Percentiles rank a stretch among this genome's conserved stretches.
These are phyloP conservation scores for Aulostomus chinensis DNA, from an alignment of 2,797 vertebrate genomes.

Conservation along the genomic window DNA sequence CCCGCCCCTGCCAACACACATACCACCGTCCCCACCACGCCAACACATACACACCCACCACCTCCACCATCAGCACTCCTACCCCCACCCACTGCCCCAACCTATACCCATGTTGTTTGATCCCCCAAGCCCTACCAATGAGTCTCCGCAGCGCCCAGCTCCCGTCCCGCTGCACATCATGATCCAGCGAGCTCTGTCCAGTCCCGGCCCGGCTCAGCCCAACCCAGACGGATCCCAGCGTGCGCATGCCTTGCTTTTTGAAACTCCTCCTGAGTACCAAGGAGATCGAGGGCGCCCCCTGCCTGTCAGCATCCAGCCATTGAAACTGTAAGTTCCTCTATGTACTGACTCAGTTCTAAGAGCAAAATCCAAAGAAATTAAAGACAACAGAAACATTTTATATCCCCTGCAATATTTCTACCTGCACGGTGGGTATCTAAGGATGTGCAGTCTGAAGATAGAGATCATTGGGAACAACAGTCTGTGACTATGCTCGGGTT, in stretches of 20 bases:
- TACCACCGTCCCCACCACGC: conserved; percentile 82
- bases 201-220: conserved; percentile 85
- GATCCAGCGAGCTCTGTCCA: conserved; percentile 94
- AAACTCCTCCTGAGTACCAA: conserved; percentile 84
- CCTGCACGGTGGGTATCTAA: too few species aligned
- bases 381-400: too few species aligned
- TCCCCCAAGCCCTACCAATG: conserved; percentile 75
- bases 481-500: too few species aligned
- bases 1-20: conserved; percentile 83
- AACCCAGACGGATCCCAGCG: conserved; percentile 88
- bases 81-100: conserved; percentile 77
- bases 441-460: too few species aligned
- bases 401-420: too few species aligned
- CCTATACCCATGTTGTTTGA: conserved; percentile 77
- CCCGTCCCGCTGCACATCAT: conserved; percentile 92
- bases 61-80: conserved; percentile 81
- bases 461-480: too few species aligned
- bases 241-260: conserved; percentile 92
- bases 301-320: conserved; percentile 94
- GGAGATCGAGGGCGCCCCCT: conserved; percentile 85
- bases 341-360: background rate
- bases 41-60: conserved; percentile 72
- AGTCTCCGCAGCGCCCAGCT: conserved; percentile 79
- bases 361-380: too few species aligned
- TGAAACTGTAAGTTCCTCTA: conserved; percentile 90